phyloP scores from a whole-genome alignment of 1,140 invertebrate genomes.

The Papilio helenus region DNA sequence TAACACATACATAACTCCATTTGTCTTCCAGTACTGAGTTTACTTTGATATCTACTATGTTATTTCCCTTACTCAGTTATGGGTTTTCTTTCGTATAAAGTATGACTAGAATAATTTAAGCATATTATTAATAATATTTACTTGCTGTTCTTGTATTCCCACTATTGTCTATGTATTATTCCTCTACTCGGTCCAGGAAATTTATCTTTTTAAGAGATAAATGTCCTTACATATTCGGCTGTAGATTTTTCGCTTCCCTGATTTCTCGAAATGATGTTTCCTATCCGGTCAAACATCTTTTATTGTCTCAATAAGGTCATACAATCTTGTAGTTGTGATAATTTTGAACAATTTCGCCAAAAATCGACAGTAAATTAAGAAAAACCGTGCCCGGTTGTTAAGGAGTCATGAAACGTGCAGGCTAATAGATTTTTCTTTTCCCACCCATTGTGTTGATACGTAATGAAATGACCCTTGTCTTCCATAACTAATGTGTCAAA shows the following conservation, averaged over 20 bases:
- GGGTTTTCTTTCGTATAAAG: neutral
- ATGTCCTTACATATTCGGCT: neutral
- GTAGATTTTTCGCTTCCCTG: neutral
- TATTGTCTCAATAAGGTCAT: neutral
- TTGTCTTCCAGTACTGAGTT: neutral
- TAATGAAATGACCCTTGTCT: constrained; percentile 31
- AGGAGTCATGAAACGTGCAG: neutral
- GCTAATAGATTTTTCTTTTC: neutral
- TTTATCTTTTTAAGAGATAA: neutral
- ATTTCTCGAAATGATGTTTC: neutral
- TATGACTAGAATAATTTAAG: too few species aligned
- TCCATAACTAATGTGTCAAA: constrained; percentile 50
- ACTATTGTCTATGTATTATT: neutral
- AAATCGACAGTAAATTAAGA: too few species aligned
- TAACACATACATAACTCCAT: neutral
- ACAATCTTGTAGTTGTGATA: too few species aligned
- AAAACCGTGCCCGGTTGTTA: neutral
- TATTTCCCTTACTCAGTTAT: neutral
- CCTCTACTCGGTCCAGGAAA: neutral
- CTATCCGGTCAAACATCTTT: neutral
- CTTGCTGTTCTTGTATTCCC: too few species aligned
- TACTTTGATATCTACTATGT: constrained; percentile 22
- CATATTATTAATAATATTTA: too few species aligned
- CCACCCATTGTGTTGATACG: neutral
- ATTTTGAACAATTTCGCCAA: too few species aligned